phyloP scores from a whole-genome alignment of 2,797 vertebrate genomes.

The Acanthurus leucopareius region DNA sequence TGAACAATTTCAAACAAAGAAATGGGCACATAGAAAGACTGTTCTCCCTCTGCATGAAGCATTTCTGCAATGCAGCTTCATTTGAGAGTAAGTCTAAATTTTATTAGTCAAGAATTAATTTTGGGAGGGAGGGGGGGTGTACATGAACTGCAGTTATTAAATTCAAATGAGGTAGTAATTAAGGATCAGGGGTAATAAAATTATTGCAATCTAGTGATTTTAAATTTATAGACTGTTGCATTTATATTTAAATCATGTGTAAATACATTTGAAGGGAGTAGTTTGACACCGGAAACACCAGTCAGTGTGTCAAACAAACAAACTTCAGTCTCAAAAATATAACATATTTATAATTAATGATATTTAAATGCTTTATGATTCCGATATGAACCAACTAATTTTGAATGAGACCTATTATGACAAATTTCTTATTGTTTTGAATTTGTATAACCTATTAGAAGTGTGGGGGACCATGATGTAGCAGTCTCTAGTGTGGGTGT shows the following conservation, averaged over 20 bases:
- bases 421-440: constrained; percentile 25
- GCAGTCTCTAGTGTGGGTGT: constrained; percentile 32
- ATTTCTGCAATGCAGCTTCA: constrained; percentile 7
- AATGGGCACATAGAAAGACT: constrained; percentile 16
- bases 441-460: constrained; percentile 12
- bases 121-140: constrained; percentile 11
- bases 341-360: constrained; percentile 1
- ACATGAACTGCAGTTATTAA: constrained; percentile 16
- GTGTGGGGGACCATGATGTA: constrained; percentile 21
- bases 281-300: constrained; percentile 6
- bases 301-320: not conserved
- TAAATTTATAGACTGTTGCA: constrained; percentile 28
- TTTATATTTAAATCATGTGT: constrained; percentile 36
- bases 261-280: constrained; percentile 37
- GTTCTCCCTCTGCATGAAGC: constrained; percentile 33
- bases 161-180: constrained; percentile 42
- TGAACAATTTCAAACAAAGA: constrained; percentile 43
- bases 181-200: constrained; percentile 5
- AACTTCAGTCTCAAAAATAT: not conserved
- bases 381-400: not conserved
- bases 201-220: constrained; percentile 31
- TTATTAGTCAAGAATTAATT: not conserved
- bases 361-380: not conserved
- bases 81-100: constrained; percentile 28
- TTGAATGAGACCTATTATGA: constrained; percentile 8